Base-by-base conservation (phyloP, 2,888 invertebrate genomes). In the Drosophila pseudotalamancana region DNA sequence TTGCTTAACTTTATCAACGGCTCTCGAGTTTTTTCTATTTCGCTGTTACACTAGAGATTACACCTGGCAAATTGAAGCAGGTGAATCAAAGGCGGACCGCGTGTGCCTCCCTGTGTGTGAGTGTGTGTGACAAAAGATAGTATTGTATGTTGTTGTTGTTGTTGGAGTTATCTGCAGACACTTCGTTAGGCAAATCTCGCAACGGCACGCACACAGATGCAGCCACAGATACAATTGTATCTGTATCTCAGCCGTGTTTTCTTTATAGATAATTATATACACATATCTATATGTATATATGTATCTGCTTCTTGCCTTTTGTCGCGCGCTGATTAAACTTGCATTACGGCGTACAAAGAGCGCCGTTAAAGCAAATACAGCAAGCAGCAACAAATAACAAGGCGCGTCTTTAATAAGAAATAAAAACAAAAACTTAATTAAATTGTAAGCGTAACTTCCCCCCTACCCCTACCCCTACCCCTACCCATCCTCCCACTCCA, bases 381-480 rank as follows among this genome's bases (percentile, higher is more conserved):
- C 55, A 79, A 62, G 66, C 50, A 61, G 31, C 55, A 79, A 62
- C 57, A 73, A 64, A 57, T 68, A 74, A 77, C 82, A 74, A 72
- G 66, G 65, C 66, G 49, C 68, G 62, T 61, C 80, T 88, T 83
- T 82, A 86, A 85, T 77, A 83, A 68, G 71, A 83, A 80, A 72
- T 69, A 75, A 65, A 68, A 69, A 67, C 70, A 78, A 82, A 89
- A 89, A 89, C 78, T 87, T 89, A 87, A 88, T 88, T 88, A 88
- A 88, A 89, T 88, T 88, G 87, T 88, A 83, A 69, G 70, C 80
- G 69, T 49, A 59, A 71, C 60, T 43, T 46, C 31, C 19, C 6
- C 31, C 8, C 23, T 6, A 0, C 9, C 27, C 18, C 16, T 23
- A 14, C 31, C 51, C 5, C 53, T 19, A 6, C 34, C 31, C n/a